Base-by-base conservation (phyloP, 2,113 vertebrate species). In the Anser brachyrhynchus region DNA sequence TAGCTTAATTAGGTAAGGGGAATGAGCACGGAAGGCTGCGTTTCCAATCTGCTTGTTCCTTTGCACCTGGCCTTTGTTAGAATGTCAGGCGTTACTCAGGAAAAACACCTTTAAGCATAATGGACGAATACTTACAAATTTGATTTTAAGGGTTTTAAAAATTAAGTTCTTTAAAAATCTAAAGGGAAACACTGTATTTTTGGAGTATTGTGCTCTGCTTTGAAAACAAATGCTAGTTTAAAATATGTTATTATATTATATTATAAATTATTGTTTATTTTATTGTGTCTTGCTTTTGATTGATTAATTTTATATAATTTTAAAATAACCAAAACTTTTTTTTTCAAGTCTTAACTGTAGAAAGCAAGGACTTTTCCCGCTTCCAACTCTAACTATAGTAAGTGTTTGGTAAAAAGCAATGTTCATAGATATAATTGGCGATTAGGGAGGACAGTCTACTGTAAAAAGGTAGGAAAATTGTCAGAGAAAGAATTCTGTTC, bases 1-100 rank as follows among this genome's bases (percentile, higher is more conserved):
- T 90, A 75, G 64, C 71, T 66, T 95, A 43, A 87, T 92, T 88
- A 92, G n/a, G 37, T 80, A 71, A 90, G 31, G 23, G 25, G 64
- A 80, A 25, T 72, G 87, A 78, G 62, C 57, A 49, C 46, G 29
- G 62, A 87, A 31, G 67, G 51, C 71, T 95, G 41, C 1, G 0
- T 93, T 92, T 95, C 33, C 57, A 65, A 39, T 69, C 41, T 70
- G 49, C 35, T 84, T 87, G 18, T 83, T 82, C 58, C 49, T 83
- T 90, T 94, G 58, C 11, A 85, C 19, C 3, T 77, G 14, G 19
- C 6, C 46, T 73, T 91, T 70, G n/a, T 69, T 74, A 65, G 13
- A 83, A 55, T 80, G 44, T 67, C 46, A 35, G 1, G 0, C 86
- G 23, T 51, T 59, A 44, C 10, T 59, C 29, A 1, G 2, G 66